A percentile compares a stretch with the other conserved stretches of the same genome.
These are phyloP conservation scores for Microtus richardsoni DNA, from an alignment of 2,113 vertebrate genomes.

Conservation along the genomic window DNA sequence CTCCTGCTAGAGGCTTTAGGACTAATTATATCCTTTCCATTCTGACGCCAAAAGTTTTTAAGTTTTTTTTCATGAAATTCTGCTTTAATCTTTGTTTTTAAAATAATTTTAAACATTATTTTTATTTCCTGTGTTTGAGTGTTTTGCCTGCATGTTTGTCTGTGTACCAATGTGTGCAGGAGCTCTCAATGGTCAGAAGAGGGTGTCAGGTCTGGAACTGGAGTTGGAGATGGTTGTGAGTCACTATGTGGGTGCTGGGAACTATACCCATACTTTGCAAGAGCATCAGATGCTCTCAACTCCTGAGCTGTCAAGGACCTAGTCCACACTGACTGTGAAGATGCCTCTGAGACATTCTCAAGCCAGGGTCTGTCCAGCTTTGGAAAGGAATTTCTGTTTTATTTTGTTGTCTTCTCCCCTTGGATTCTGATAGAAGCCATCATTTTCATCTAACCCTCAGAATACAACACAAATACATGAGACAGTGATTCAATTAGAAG, in stretches of 20 bases:
- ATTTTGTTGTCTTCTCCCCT: not conserved
- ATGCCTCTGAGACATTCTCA: slow-evolving; percentile 18
- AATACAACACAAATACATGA: slow-evolving; percentile 55
- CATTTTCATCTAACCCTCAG: slow-evolving; percentile 39
- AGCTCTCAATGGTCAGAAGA: not conserved
- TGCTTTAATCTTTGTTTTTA: slow-evolving; percentile 57
- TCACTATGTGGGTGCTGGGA: not conserved
- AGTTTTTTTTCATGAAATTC: not conserved
- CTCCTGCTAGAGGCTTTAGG: not conserved
- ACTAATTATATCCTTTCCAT: slow-evolving; percentile 25
- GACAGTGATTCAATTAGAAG: slow-evolving; percentile 26
- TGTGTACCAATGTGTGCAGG: not conserved
- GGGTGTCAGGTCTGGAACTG: not conserved
- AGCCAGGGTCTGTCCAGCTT: not conserved
- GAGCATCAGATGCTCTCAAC: not conserved
- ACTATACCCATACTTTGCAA: not conserved
- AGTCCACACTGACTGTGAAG: not conserved
- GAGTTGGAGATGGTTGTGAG: not conserved
- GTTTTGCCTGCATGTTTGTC: not conserved
- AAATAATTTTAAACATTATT: not conserved
- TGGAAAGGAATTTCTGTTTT: slow-evolving; percentile 48
- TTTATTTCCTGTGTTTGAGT: not conserved
- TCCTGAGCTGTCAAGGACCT: not conserved
- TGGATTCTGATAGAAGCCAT: slow-evolving; percentile 55
- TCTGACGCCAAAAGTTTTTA: slow-evolving; percentile 42